Conservation (phyloP, 2,113 vertebrate genomes). For the Lonchura striata region DNA sequence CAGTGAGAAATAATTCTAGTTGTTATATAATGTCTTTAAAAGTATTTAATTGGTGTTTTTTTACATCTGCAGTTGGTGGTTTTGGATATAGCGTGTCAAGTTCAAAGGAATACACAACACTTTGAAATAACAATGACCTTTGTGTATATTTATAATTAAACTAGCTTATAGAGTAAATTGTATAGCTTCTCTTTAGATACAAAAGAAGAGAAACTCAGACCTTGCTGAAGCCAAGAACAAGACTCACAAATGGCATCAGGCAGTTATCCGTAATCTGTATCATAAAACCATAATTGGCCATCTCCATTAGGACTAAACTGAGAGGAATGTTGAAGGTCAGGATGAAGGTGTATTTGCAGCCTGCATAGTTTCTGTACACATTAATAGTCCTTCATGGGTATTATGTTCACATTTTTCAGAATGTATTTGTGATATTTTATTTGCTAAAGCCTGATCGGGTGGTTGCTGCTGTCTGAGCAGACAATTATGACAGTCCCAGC, state of each 20-base stretch:
- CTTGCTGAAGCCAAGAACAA: neutral
- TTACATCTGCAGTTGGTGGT: neutral
- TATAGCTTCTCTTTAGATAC: neutral
- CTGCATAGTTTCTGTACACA: conserved; percentile 48
- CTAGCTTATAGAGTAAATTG: neutral
- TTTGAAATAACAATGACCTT: neutral
- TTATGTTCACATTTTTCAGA: conserved; percentile 61
- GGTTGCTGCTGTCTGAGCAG: conserved; percentile 20
- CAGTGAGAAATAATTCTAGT: neutral
- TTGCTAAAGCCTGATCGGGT: conserved; percentile 31
- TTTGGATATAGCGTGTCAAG: neutral
- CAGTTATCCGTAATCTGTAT: neutral
- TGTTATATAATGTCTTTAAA: neutral
- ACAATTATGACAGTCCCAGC: neutral
- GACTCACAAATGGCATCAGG: neutral
- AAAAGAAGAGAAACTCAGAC: neutral
- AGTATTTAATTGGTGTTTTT: neutral
- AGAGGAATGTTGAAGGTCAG: conserved; percentile 54
- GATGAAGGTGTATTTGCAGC: conserved; percentile 41
- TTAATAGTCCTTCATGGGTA: conserved; percentile 53
- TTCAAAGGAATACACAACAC: neutral
- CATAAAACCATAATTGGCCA: neutral
- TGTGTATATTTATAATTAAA: neutral
- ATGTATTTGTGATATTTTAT: conserved; percentile 56
- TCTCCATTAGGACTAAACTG: conserved; percentile 2